Base-by-base conservation (phyloP, 2,888 invertebrate species). In the Melanophora roralis region DNA sequence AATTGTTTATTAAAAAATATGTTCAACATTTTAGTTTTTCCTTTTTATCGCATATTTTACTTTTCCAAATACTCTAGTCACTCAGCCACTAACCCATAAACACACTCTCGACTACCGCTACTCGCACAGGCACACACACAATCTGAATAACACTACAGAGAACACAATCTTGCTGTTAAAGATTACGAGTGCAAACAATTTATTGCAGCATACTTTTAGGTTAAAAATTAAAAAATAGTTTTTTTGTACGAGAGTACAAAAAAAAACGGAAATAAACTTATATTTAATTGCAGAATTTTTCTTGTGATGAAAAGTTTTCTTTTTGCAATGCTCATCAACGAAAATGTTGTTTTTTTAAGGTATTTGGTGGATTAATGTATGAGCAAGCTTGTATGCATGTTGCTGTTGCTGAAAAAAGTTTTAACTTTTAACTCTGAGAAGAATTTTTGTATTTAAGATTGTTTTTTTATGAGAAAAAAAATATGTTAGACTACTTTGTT, bases 281-380 rank as follows among this genome's bases (percentile, higher is more conserved):
- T 21, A 69, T 72, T 69, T 72, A 82, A 78, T 78, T 80, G 68
- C 67, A 59, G 45, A 27, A 60, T 73, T 72, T 76, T 62, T 57
- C 57, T 72, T 64, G 8, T 38, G 71, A 51, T 43, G 75, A 9
- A 32, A 62, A 75, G 21, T 72, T 75, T 67, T 69, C 53, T 43
- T 64, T 40, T 34, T 49, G 12, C 49, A 14, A 21, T 11, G 38
- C 27, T 40, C 14, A 43, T 34, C n/a, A 45, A 27, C 21, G 12
- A 60, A 47, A 23, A 51, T 23, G 2, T 43, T 2, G 2, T n/a
- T 34, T 27, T 45, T 32, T 19, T n/a, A 16, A 0, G 43, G 34
- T 0, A 21, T 49, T 45, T 53, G 34, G 1, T 12, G 45, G 19
- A 62, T 62, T 53, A 8, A 23, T 43, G 40, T n/a, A 27, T 5